Conservation (phyloP, 2,113 vertebrate genomes). For the Rattus rattus region DNA sequence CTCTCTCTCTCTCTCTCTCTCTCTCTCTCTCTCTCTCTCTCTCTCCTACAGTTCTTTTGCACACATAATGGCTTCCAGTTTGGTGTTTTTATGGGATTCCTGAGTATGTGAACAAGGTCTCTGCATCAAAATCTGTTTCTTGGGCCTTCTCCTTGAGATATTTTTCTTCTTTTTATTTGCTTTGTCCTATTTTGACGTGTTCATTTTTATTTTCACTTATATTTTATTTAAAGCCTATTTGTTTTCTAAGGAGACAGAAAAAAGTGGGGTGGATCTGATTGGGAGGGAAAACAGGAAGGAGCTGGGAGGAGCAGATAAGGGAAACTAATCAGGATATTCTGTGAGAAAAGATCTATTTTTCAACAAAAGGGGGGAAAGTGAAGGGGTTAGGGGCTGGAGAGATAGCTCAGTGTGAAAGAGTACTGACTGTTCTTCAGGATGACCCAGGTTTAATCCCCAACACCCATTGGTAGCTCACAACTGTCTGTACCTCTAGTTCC, state of each 20-base stretch:
- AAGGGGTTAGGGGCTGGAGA: background rate
- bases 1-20: no score
- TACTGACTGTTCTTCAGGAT: background rate
- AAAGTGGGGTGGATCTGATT: background rate
- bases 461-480: background rate
- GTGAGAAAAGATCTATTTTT: background rate
- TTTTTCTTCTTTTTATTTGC: background rate
- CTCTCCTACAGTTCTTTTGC: background rate
- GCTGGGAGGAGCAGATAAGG: background rate
- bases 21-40: background rate
- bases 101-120: background rate
- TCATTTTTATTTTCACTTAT: background rate
- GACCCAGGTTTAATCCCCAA: background rate
- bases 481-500: background rate
- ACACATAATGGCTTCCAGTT: background rate
- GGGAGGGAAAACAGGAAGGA: background rate
- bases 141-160: background rate
- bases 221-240: background rate
- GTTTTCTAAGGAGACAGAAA: background rate
- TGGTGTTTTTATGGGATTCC: background rate
- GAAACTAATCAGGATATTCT: background rate
- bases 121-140: background rate
- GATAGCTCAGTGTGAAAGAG: background rate
- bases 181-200: background rate
- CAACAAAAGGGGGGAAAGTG: background rate